Conservation (phyloP, 23 tunicate genomes). For the Styela plicata region DNA sequence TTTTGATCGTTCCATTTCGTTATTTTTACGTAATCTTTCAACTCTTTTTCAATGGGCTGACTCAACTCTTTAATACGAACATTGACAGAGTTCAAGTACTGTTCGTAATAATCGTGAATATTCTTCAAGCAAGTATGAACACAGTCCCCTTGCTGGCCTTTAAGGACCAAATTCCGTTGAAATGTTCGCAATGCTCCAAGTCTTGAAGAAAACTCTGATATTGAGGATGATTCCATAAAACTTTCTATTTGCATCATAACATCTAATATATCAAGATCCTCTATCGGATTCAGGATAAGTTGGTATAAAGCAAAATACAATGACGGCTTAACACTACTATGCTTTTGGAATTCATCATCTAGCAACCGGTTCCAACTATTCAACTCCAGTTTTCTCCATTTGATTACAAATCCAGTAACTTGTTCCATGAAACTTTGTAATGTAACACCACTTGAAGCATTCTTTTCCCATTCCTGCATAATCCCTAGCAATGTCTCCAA, state of each 20-base stretch:
- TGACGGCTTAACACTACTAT: slow-evolving; percentile 1
- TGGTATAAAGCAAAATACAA: slow-evolving; percentile 17
- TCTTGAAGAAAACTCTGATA: slow-evolving; percentile 41
- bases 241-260: slow-evolving; percentile 50
- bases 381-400: slow-evolving; percentile 82
- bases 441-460: slow-evolving; percentile 50
- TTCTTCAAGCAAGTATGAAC: slow-evolving; percentile 35
- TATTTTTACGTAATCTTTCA: slow-evolving; percentile 71
- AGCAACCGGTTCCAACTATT: slow-evolving; percentile 63
- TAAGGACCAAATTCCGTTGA: slow-evolving; percentile 5
- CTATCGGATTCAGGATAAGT: slow-evolving; percentile 33
- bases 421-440: slow-evolving; percentile 47
- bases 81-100: slow-evolving; percentile 20
- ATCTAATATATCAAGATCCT: slow-evolving; percentile 11
- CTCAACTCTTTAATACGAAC: slow-evolving; percentile 40
- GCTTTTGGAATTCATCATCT: slow-evolving; percentile 34
- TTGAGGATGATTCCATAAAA: slow-evolving; percentile 50
- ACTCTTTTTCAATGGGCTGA: slow-evolving; percentile 73
- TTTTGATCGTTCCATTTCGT: slow-evolving; percentile 82
- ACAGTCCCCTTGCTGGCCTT: background rate
- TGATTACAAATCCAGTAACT: slow-evolving; percentile 46
- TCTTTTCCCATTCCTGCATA: slow-evolving; percentile 91
- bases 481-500: slow-evolving; percentile 45
- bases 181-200: slow-evolving; percentile 30
- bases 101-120: slow-evolving; percentile 53